These are phyloP conservation scores for Armadillidium nasatum DNA, from an alignment of 1,140 invertebrate genomes.

Conservation along the genomic window DNA sequence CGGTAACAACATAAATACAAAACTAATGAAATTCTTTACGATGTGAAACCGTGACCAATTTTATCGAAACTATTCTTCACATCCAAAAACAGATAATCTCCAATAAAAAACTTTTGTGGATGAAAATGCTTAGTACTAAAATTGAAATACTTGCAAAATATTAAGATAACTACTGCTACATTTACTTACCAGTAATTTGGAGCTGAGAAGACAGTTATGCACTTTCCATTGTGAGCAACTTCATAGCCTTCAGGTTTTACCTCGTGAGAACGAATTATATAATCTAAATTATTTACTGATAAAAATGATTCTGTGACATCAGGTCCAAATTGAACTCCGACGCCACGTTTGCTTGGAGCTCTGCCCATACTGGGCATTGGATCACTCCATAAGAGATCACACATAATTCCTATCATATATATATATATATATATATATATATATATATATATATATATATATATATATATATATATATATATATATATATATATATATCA, in stretches of 20 bases:
- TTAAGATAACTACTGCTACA: neutral
- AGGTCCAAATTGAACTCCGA: conserved; percentile 97
- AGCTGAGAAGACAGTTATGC: conserved; percentile 94
- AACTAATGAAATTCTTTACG: no score
- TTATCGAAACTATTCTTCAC: no score
- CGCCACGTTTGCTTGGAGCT: conserved; percentile 89
- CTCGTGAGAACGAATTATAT: conserved; percentile 94
- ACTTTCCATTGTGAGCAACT: conserved; percentile 85
- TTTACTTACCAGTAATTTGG: conserved; percentile 91
- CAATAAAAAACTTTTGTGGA: neutral
- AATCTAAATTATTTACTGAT: conserved; percentile 78
- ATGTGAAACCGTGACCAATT: no score
- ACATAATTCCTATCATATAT: conserved; percentile 64
- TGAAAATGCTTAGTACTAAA: neutral
- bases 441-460: no score
- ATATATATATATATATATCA: no score
- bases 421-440: no score
- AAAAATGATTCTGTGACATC: conserved; percentile 90
- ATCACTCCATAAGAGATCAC: conserved; percentile 96
- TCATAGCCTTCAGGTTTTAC: conserved; percentile 97
- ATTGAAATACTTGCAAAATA: neutral
- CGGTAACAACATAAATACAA: no score
- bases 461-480: no score
- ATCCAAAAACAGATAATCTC: neutral
- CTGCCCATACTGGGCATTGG: conserved; percentile 82